Percentiles rank a stretch among this genome's conserved stretches.
phyloP scores from a whole-genome alignment of 2,797 vertebrate genomes.

The Hippocampus kuda region DNA sequence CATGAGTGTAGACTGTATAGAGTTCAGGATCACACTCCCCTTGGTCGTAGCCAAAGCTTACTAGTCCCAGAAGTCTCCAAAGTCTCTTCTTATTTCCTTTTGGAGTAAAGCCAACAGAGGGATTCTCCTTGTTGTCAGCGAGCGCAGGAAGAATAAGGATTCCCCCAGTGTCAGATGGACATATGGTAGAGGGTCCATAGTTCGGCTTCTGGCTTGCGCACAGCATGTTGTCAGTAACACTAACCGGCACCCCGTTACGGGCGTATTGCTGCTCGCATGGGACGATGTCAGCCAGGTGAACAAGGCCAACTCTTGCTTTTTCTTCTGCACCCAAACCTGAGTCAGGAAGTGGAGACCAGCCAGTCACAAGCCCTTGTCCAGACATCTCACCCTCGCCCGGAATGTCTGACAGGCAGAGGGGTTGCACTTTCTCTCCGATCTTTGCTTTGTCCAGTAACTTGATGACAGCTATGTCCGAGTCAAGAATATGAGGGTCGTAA shows the following conservation, averaged over 20 bases:
- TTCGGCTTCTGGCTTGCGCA: conserved; percentile 75
- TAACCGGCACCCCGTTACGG: conserved; percentile 77
- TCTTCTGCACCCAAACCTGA: conserved; percentile 66
- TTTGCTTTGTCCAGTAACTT: conserved; percentile 90
- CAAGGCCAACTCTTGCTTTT: conserved; percentile 73
- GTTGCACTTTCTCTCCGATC: conserved; percentile 79
- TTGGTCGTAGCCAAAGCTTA: conserved; percentile 92
- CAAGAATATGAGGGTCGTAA: conserved; percentile 88
- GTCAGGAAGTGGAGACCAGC: conserved; percentile 81
- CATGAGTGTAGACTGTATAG: conserved; percentile 84
- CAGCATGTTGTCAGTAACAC: conserved; percentile 93
- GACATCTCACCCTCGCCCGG: conserved; percentile 53
- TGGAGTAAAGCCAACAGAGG: conserved; percentile 39
- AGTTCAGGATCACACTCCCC: conserved; percentile 83
- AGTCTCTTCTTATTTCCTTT: conserved; percentile 34
- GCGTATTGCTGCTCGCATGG: conserved; percentile 91
- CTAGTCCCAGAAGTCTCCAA: conserved; percentile 89
- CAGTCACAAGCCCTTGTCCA: conserved; percentile 70
- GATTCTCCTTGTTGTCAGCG: conserved; percentile 30
- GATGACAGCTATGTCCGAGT: conserved; percentile 84
- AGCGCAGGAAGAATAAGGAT: conserved; percentile 73
- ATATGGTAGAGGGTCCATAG: conserved; percentile 76
- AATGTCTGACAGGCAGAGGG: conserved; percentile 77
- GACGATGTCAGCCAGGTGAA: conserved; percentile 79
- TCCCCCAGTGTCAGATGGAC: conserved; percentile 89